Conservation (phyloP, 2,113 vertebrate species). For the Glaucomys volans region DNA sequence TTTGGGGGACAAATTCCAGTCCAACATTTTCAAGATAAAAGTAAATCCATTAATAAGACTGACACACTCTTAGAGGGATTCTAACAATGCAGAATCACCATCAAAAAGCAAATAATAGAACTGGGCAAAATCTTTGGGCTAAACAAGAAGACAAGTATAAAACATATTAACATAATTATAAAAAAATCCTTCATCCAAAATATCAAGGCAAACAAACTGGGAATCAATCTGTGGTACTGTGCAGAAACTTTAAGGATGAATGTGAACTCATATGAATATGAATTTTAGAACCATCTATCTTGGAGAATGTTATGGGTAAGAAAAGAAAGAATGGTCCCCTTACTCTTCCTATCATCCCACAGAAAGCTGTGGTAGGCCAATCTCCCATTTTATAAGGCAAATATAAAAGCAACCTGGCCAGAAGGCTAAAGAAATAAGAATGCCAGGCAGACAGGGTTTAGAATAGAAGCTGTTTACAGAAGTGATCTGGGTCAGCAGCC, state of each 20-base stretch:
- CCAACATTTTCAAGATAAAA: constrained; percentile 10
- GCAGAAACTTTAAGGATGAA: background rate
- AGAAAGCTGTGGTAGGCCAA: background rate
- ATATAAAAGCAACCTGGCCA: background rate
- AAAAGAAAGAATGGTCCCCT: background rate
- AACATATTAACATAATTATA: background rate
- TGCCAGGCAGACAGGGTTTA: background rate
- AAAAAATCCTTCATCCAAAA: constrained; percentile 26
- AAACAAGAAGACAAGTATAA: background rate
- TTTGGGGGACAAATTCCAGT: background rate
- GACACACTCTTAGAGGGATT: background rate
- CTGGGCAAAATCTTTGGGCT: background rate
- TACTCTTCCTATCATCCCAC: background rate
- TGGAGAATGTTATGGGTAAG: background rate
- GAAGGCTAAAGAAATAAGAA: background rate
- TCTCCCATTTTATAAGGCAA: background rate
- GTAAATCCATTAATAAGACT: constrained; percentile 12
- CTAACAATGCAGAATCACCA: constrained; percentile 35
- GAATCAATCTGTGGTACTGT: background rate
- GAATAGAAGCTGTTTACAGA: constrained; percentile 2
- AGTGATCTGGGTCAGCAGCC: background rate
- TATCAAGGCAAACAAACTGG: background rate
- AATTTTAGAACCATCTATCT: constrained; percentile 25
- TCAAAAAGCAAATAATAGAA: constrained; percentile 36
- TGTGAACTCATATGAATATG: background rate